A percentile compares a stretch with the other conserved stretches of the same genome.
Conservation (phyloP, 2,888 invertebrate genomes). For the Stenoptilia bipunctidactyla region DNA sequence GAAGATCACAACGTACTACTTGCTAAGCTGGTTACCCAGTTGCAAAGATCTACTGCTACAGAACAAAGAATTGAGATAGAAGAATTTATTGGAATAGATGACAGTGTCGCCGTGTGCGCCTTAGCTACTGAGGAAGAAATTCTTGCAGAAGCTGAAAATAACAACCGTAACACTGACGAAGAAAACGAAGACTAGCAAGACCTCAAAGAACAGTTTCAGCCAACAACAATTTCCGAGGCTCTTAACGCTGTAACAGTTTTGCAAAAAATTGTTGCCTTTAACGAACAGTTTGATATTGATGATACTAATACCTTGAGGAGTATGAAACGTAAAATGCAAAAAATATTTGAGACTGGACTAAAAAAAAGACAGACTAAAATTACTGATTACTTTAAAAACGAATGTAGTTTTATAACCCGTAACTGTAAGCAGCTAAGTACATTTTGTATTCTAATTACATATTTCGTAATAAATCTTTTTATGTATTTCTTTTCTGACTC, state of each 20-base stretch:
- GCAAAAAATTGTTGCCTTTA: conserved; percentile 14
- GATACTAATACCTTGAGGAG: conserved; percentile 17
- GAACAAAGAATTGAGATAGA: conserved; percentile 16
- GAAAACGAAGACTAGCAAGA: conserved; percentile 16
- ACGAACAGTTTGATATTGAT: conserved; percentile 14
- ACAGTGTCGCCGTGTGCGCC: conserved; percentile 19
- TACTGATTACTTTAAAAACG: conserved; percentile 10
- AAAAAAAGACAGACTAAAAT: conserved; percentile 9
- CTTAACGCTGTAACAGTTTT: conserved; percentile 16
- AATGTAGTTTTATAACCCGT: conserved; percentile 9
- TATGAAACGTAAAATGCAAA: conserved; percentile 18
- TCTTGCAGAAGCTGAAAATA: conserved; percentile 20
- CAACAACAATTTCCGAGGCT: conserved; percentile 15
- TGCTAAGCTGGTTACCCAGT: conserved; percentile 17
- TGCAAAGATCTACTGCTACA: conserved; percentile 14
- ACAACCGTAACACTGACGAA: conserved; percentile 16
- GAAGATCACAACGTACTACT: conserved; percentile 18
- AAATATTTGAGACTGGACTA: conserved; percentile 11
- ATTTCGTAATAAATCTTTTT: conserved; percentile 2
- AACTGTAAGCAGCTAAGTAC: conserved; percentile 9
- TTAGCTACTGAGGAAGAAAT: conserved; percentile 19
- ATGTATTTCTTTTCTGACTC: conserved; percentile 3
- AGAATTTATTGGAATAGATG: conserved; percentile 17
- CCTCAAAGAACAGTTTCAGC: conserved; percentile 15
- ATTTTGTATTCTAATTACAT: conserved; percentile 7